Base-by-base conservation (phyloP, 2,113 vertebrate genomes). In the Pachycephala philippinensis region DNA sequence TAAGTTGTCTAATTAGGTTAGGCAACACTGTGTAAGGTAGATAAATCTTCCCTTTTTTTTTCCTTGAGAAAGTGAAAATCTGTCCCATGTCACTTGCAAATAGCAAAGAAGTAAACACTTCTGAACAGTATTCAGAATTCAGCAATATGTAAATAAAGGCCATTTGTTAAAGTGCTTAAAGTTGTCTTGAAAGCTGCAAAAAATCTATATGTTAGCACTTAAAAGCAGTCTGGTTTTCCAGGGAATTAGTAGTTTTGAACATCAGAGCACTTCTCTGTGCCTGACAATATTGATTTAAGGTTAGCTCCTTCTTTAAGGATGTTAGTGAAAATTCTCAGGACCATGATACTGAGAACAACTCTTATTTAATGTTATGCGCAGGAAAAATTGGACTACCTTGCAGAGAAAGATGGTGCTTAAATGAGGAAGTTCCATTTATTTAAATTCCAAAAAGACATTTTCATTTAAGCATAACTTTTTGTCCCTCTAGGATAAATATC, bases 101-200 rank as follows among this genome's bases (percentile, higher is more conserved):
- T 87, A 81, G 39, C 45, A 69, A 71, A 64, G 52, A 87, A 93
- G 49, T 84, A 87, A 94, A 93, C 74, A 53, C 16, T 95, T 91
- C 56, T 94, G 56, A 96, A 69, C 39, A 91, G 57, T 87, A 93
- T 89, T 87, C 76, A 85, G 75, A 96, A 87, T 85, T 85, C 89
- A 93, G 82, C 87, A 96, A 65, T 85, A 95, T 93, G 94, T 88
- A 94, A 95, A 94, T 95, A 74, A 39, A 74, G 40, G 45, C 18
- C 21, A 83, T 95, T 95, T 91, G 57, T 94, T 91, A 85, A 91
- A 93, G 70, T 59, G 26, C 23, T 87, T 84, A 54, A 89, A 87
- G 44, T 49, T 94, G 28, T 85, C 87, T 79, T 91, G 87, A 93
- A 94, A 90, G 42, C 63, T 89, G 66, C 27, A 91, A 90, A 89